phyloP scores from a whole-genome alignment of 1,140 invertebrate species.

The Bombus fervidus region DNA sequence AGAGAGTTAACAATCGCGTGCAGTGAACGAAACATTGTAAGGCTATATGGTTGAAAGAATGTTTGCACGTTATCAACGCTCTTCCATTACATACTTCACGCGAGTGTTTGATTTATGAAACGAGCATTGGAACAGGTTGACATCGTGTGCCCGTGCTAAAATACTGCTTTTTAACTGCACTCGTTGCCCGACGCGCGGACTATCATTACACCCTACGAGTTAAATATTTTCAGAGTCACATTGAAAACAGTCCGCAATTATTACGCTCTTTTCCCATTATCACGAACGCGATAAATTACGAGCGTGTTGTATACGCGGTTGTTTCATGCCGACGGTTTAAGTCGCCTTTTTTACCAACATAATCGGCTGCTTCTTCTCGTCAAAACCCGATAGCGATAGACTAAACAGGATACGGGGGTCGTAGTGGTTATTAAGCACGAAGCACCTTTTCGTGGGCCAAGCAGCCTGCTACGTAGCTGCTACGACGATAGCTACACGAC shows the following conservation, averaged over 20 bases:
- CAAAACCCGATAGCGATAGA: no score
- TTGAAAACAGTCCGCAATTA: neutral
- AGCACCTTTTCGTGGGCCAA: neutral
- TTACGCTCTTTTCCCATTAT: neutral
- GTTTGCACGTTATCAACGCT: slow-evolving; percentile 51
- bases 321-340: no score
- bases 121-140: slow-evolving; percentile 38
- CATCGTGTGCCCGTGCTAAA: slow-evolving; percentile 26
- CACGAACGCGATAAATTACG: slow-evolving; percentile 12
- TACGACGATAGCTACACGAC: slow-evolving; percentile 31
- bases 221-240: slow-evolving; percentile 16
- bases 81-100: slow-evolving; percentile 49
- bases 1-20: slow-evolving; percentile 47
- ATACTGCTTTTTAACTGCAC: slow-evolving; percentile 14
- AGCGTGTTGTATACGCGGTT: neutral
- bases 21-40: slow-evolving; percentile 44
- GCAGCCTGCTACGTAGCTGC: slow-evolving; percentile 1
- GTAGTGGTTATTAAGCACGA: slow-evolving; percentile 28
- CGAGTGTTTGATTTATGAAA: slow-evolving; percentile 59
- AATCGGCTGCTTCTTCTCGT: no score
- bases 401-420: no score
- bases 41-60: slow-evolving; percentile 30
- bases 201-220: neutral
- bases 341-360: no score
- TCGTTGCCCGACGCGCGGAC: neutral